Evolutionary conservation across 2,888 invertebrate species (phyloP).

Genomic region (Ptilodon capucinus): DNA sequence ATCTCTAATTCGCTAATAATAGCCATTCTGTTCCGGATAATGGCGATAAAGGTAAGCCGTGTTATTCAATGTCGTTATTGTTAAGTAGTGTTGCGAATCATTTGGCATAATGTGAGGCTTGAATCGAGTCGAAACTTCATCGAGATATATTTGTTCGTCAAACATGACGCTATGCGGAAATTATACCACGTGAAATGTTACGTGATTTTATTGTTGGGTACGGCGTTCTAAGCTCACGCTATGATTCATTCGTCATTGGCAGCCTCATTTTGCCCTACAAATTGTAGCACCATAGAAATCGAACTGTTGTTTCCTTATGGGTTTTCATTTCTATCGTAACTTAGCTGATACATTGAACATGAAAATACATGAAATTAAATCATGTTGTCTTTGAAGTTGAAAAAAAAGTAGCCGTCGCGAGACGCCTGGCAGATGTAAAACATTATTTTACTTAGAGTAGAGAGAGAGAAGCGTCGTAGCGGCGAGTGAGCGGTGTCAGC

Average conservation of each 20-base stretch:
- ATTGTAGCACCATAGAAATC: slow-evolving; percentile 11
- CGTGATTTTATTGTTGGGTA: slow-evolving; percentile 22
- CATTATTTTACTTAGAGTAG: too few relatives aligned
- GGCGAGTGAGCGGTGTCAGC: too few relatives aligned
- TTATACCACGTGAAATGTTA: slow-evolving; percentile 23
- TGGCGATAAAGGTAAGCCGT: slow-evolving; percentile 39
- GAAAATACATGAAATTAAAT: too few relatives aligned
- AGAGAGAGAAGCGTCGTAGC: too few relatives aligned
- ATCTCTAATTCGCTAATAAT: slow-evolving; percentile 17
- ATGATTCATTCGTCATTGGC: slow-evolving; percentile 19
- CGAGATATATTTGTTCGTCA: slow-evolving; percentile 19
- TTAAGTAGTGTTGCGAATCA: slow-evolving; percentile 51
- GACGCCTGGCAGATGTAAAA: too few relatives aligned
- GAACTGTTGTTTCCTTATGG: slow-evolving; percentile 20
- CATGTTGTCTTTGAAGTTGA: too few relatives aligned
- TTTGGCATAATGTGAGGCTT: slow-evolving; percentile 9
- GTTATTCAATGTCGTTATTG: slow-evolving; percentile 52
- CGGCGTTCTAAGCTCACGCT: neutral
- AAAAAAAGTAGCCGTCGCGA: too few relatives aligned
- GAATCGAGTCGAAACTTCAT: slow-evolving; percentile 14
- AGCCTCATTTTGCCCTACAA: slow-evolving; percentile 9
- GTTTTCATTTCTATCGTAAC: neutral
- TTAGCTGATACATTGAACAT: too few relatives aligned
- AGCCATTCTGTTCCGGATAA: slow-evolving; percentile 31
- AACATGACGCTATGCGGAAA: slow-evolving; percentile 27